Evolutionary conservation across 2,888 invertebrate species (phyloP).

Genomic region (Alentia gelatinosa): DNA sequence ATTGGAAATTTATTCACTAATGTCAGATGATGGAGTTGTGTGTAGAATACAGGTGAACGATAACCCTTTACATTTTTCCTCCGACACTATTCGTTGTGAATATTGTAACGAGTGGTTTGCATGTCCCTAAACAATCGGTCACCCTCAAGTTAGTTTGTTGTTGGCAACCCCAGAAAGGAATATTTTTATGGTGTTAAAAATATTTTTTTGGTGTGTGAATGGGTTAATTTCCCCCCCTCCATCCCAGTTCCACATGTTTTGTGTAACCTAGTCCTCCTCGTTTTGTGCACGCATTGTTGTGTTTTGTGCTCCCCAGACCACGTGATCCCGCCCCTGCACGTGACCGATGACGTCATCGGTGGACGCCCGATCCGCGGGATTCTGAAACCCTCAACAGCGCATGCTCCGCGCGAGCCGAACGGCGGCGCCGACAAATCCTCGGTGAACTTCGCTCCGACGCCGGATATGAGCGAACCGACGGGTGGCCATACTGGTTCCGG

Average conservation of each 20-base stretch:
- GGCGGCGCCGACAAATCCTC: background rate
- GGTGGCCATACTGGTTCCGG: too few species aligned
- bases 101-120: background rate
- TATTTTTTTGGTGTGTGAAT: background rate
- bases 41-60: too few species aligned
- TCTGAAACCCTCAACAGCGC: background rate
- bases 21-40: too few species aligned
- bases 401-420: background rate
- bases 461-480: background rate
- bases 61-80: background rate
- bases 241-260: background rate
- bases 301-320: conserved; percentile 47
- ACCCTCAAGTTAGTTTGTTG: background rate
- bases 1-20: too few species aligned
- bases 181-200: background rate
- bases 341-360: background rate
- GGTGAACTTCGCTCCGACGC: background rate
- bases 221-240: background rate
- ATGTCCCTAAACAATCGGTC: background rate
- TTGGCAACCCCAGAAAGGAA: background rate
- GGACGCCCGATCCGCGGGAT: background rate
- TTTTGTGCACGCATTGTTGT: conserved; percentile 46
- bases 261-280: background rate
- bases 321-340: conserved; percentile 1
- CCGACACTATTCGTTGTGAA: background rate